Percentiles rank a stretch among this genome's conserved stretches.
phyloP scores from a whole-genome alignment of 2,888 invertebrate genomes.

The Cryptophagus acutangulus region DNA sequence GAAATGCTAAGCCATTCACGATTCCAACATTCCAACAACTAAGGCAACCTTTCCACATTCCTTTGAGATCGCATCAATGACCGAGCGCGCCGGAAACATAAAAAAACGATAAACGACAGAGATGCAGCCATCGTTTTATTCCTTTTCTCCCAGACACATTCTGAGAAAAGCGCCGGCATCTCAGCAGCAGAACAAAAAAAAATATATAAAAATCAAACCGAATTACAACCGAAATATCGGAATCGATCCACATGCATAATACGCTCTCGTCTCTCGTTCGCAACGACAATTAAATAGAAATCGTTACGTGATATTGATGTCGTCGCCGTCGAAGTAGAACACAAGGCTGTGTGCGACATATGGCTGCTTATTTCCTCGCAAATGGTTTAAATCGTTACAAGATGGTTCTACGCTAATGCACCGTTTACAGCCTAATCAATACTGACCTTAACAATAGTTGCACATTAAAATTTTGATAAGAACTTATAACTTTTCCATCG shows the following conservation, averaged over 20 bases:
- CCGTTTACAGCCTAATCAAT: no score
- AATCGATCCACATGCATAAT: no score
- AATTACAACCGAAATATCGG: no score
- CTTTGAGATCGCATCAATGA: conserved; percentile 50
- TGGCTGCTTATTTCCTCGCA: no score
- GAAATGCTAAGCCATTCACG: conserved; percentile 47
- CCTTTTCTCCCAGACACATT: conserved; percentile 31
- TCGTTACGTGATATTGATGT: conserved; percentile 6
- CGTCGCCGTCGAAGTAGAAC: conserved; percentile 22
- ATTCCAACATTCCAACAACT: conserved; percentile 45
- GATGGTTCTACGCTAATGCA: no score
- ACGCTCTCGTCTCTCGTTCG: no score
- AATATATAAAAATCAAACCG: conserved; percentile 1
- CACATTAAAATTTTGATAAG: no score
- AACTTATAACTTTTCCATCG: no score
- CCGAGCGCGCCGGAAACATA: conserved; percentile 47
- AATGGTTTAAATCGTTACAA: no score
- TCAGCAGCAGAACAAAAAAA: not conserved
- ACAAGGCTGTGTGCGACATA: conserved; percentile 33
- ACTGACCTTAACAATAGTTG: no score
- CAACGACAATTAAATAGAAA: conserved; percentile 14
- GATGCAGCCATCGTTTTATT: conserved; percentile 29
- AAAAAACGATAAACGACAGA: conserved; percentile 37
- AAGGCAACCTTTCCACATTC: conserved; percentile 48
- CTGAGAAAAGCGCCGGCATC: conserved; percentile 13